phyloP scores from a whole-genome alignment of 2,797 vertebrate genomes.

The Crax fasciolata region DNA sequence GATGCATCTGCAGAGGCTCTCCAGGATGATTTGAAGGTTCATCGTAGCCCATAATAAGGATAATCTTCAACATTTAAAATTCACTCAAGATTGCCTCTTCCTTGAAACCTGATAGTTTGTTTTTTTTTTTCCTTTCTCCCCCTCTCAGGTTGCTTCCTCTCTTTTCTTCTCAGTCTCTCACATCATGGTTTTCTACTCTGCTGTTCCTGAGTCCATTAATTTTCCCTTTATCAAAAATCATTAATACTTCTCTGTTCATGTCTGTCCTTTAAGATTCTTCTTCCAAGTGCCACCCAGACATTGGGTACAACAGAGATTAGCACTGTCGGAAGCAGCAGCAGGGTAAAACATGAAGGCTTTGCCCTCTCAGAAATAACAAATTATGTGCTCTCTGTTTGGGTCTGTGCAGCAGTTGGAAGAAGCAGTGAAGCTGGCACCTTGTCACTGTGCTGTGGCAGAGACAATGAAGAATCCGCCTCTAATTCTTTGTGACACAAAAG shows the following conservation, averaged over 20 bases:
- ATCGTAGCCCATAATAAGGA: background rate
- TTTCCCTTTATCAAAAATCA: slow-evolving; percentile 8
- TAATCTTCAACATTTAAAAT: background rate
- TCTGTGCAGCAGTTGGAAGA: slow-evolving; percentile 33
- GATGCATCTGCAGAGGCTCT: background rate
- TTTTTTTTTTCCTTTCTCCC: rapidly evolving
- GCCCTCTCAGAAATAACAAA: slow-evolving; percentile 5
- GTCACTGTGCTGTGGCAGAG: background rate
- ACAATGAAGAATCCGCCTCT: background rate
- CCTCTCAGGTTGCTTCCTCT: background rate
- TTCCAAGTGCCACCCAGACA: background rate
- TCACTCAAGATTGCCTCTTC: background rate
- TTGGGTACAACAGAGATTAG: background rate
- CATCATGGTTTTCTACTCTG: background rate
- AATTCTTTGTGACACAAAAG: slow-evolving; percentile 32
- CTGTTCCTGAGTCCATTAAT: background rate
- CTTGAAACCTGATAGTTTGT: background rate
- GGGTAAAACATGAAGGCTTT: background rate
- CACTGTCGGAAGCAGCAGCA: background rate
- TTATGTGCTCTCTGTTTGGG: background rate
- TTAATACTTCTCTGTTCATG: background rate
- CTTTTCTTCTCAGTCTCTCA: background rate
- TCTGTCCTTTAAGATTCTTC: slow-evolving; percentile 15
- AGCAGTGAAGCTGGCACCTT: slow-evolving; percentile 43
- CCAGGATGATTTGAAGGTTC: background rate